Percentiles rank a stretch among this genome's conserved stretches.
These are phyloP conservation scores for Melanogrammus aeglefinus DNA, from an alignment of 2,797 vertebrate genomes.

Conservation along the genomic window DNA sequence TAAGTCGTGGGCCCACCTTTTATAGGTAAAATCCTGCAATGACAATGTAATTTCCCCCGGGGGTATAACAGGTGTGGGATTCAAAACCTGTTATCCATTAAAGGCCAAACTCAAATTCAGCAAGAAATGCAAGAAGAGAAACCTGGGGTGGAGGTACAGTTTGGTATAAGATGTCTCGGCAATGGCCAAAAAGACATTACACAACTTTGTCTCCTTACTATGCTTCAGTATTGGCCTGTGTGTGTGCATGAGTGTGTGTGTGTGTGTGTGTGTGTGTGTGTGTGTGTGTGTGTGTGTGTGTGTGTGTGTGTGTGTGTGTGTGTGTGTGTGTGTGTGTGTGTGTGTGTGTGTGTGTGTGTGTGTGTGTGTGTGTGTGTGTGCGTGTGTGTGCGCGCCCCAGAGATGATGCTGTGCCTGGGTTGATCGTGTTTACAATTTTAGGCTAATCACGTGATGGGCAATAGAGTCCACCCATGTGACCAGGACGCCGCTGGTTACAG, in stretches of 20 bases:
- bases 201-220: background rate
- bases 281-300: no score
- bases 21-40: constrained; percentile 17
- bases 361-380: background rate
- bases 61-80: background rate
- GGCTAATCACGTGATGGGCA: constrained; percentile 78
- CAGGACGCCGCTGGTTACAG: constrained; percentile 82
- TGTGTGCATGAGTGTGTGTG: no score
- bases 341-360: background rate
- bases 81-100: background rate
- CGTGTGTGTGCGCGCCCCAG: background rate
- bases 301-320: no score
- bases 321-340: no score
- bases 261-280: no score
- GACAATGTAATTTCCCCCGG: background rate
- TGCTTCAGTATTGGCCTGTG: background rate
- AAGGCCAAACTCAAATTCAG: background rate
- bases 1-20: background rate
- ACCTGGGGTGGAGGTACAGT: background rate
- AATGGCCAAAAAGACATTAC: no score
- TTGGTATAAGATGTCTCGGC: background rate
- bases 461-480: constrained; percentile 85
- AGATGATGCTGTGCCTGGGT: constrained; percentile 12
- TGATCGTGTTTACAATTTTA: constrained; percentile 62
- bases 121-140: background rate